These are phyloP conservation scores for Bombus affinis DNA, from an alignment of 1,140 invertebrate species.

Conservation along the genomic window DNA sequence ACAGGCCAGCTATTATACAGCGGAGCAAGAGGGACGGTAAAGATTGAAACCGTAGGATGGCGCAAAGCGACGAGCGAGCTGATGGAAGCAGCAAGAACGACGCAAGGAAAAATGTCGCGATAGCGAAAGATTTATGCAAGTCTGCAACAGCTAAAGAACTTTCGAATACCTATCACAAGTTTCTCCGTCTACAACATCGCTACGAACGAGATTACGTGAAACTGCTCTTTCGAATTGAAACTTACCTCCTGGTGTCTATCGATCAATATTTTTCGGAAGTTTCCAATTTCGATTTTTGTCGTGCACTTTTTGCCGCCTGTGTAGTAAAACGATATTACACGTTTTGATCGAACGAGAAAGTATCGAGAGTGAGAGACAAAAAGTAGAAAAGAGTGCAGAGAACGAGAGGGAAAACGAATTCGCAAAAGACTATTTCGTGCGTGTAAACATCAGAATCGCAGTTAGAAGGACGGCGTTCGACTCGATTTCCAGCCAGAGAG, in stretches of 20 bases:
- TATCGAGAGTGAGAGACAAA: background rate
- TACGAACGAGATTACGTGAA: conserved; percentile 35
- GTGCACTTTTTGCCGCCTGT: background rate
- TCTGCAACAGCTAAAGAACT: conserved; percentile 50
- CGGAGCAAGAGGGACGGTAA: background rate
- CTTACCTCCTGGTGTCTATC: background rate
- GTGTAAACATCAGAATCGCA: too few relatives aligned
- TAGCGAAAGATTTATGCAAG: conserved; percentile 65
- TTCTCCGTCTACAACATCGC: conserved; percentile 36
- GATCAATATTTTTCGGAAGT: background rate
- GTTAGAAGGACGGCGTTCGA: too few relatives aligned
- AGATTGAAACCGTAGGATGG: background rate
- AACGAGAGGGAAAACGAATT: background rate
- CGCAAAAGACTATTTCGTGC: too few relatives aligned
- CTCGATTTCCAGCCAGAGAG: too few relatives aligned
- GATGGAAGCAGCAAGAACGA: background rate
- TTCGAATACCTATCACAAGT: conserved; percentile 56
- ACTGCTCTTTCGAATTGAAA: conserved; percentile 41
- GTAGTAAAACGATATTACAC: background rate
- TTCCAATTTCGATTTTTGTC: background rate
- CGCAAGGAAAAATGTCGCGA: conserved; percentile 56
- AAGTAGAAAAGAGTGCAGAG: too few relatives aligned
- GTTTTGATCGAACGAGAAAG: background rate
- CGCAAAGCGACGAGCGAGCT: background rate
- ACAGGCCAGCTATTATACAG: conserved; percentile 36